Base-by-base conservation (phyloP, 2,113 vertebrate genomes). In the Osmerus mordax region DNA sequence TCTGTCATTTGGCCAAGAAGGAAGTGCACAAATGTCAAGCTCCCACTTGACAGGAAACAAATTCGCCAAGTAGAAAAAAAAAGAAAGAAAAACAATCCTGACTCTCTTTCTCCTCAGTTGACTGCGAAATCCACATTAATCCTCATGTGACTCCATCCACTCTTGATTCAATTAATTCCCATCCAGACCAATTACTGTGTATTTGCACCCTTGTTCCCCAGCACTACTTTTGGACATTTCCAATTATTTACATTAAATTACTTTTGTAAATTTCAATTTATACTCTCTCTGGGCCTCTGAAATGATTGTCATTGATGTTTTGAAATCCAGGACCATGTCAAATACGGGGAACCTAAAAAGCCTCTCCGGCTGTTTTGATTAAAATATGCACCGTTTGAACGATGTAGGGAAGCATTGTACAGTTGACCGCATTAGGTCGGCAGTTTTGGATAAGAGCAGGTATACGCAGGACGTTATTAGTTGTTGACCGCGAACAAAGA, bases 21-120 rank as follows among this genome's bases (percentile, higher is more conserved):
- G 25, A 28, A 83, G 78, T 85, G 77, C 70, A 81, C 65, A 56
- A 71, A 28, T 79, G 71, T 82, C 81, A 69, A 72, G 70, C 36
- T 63, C 75, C 70, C 74, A 80, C 69, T 69, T 65, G 79, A 70
- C 2, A 28, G 73, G 69, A 25, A 67, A 71, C 62, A 62, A 2
- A 1, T 58, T 53, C 80, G 80, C 74, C 68, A 78, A 77, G 67
- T 53, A 72, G 23, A 63, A 54, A 52, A 28, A 28, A 23, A 23
- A 23, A 23, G 23, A 23, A 23, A 23, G 23, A 23, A 23, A 28
- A 28, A 28, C 25, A 28, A 28, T 28, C 25, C 25, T 28, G 32
- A 36, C 32, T 8, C 1, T 36, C 5, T 59, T 29, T 7, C 7
- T 71, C 19, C 47, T 12, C 8, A 1, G 23, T 29, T n/a, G 16